Percentiles rank a stretch among this genome's conserved stretches.
phyloP scores from a whole-genome alignment of 2,888 invertebrate species.

The Antheraea assamensis region DNA sequence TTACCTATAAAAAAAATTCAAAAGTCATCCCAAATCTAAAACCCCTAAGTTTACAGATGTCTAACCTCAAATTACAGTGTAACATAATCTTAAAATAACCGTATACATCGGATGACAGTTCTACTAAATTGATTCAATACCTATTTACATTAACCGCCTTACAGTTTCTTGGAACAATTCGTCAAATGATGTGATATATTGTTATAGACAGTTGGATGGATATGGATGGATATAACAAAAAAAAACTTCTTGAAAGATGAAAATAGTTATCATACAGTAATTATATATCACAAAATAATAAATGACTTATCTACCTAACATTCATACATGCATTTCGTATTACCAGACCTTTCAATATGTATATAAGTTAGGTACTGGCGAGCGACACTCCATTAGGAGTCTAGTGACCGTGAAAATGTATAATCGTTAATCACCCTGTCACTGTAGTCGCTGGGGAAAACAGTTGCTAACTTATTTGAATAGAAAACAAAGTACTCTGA shows the following conservation, averaged over 20 bases:
- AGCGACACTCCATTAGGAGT: slow-evolving; percentile 3
- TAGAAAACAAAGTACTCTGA: slow-evolving; percentile 1
- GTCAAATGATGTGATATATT: no score
- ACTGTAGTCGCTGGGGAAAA: neutral
- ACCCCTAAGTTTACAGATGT: no score
- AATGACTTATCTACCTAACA: neutral
- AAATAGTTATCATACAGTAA: neutral
- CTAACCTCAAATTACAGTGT: no score
- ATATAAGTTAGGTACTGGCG: neutral
- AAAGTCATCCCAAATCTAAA: no score
- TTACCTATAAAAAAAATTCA: no score
- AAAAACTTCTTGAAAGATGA: neutral
- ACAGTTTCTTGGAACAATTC: no score
- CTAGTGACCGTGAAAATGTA: slow-evolving; percentile 15
- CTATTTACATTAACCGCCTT: no score
- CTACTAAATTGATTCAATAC: no score
- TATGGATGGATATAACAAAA: no score
- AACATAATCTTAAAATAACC: no score
- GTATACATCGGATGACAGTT: no score
- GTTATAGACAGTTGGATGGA: no score
- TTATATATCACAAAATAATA: neutral
- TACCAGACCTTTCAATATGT: neutral
- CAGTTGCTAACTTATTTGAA: neutral
- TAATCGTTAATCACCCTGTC: slow-evolving; percentile 13
- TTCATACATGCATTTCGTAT: neutral